A percentile compares a stretch with the other conserved stretches of the same genome.
These are phyloP conservation scores for Zelleria hepariella DNA, from an alignment of 2,888 invertebrate genomes.

Conservation along the genomic window DNA sequence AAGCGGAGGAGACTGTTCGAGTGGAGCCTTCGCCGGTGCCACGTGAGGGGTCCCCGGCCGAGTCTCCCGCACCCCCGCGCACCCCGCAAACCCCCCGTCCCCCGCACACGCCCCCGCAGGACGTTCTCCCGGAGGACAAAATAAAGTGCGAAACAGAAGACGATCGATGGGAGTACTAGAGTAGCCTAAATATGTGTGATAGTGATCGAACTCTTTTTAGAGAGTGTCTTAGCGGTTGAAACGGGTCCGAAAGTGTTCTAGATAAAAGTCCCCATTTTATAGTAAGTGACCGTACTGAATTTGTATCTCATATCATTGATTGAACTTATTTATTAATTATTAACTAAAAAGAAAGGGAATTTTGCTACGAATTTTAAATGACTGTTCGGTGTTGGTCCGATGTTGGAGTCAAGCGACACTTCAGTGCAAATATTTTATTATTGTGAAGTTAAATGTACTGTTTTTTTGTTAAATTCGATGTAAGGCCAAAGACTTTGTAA, in stretches of 20 bases:
- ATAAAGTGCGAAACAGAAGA: slow-evolving; percentile 74
- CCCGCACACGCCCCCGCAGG: slow-evolving; percentile 31
- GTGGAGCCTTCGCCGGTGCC: slow-evolving; percentile 84
- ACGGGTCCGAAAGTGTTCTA: slow-evolving; percentile 30
- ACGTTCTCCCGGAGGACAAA: slow-evolving; percentile 59
- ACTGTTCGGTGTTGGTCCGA: slow-evolving; percentile 14
- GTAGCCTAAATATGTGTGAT: slow-evolving; percentile 4
- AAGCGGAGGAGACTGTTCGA: slow-evolving; percentile 79
- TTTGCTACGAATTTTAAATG: slow-evolving; percentile 10
- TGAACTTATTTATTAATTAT: slow-evolving; percentile 30
- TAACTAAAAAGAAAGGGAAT: not conserved
- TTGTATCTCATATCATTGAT: slow-evolving; percentile 19
- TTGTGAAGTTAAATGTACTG: slow-evolving; percentile 33
- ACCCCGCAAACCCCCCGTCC: slow-evolving; percentile 23
- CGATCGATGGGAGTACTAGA: slow-evolving; percentile 75
- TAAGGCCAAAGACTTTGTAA: slow-evolving; percentile 70
- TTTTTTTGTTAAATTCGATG: slow-evolving; percentile 41
- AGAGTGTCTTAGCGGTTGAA: slow-evolving; percentile 24
- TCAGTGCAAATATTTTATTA: slow-evolving; percentile 36
- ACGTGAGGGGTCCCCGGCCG: slow-evolving; percentile 50
- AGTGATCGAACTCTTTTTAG: slow-evolving; percentile 12
- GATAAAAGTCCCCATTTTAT: slow-evolving; percentile 10
- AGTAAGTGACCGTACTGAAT: slow-evolving; percentile 20
- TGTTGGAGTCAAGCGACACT: slow-evolving; percentile 17
- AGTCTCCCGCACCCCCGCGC: slow-evolving; percentile 20